Evolutionary conservation across 2,797 vertebrate genomes (phyloP).

Genomic region (Sebastes paucispinis): DNA sequence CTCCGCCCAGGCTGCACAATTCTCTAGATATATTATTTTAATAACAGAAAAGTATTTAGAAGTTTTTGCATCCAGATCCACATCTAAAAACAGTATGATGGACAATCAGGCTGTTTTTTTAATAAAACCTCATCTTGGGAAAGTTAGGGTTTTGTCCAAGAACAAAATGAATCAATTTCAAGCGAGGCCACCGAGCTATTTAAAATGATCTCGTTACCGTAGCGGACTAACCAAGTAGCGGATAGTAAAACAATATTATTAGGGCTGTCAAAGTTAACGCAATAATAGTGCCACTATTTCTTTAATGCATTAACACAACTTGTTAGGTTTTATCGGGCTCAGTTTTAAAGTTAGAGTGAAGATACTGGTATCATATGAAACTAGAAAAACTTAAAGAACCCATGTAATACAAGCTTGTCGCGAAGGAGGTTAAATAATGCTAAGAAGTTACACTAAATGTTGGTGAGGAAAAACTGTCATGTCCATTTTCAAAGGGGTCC

Average conservation of each 20-base stretch:
- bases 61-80: not conserved
- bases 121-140: not conserved
- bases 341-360: too few species aligned
- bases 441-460: rapidly evolving
- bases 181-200: not conserved
- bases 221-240: not conserved
- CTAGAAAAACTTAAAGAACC: rapidly evolving
- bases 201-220: not conserved
- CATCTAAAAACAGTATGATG: not conserved
- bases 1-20: not conserved
- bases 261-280: too few species aligned
- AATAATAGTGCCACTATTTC: rapidly evolving
- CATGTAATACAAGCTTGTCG: rapidly evolving
- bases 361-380: too few species aligned
- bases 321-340: too few species aligned
- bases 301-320: too few species aligned
- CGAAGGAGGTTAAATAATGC: too few species aligned
- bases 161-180: not conserved
- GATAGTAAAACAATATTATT: too few species aligned
- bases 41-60: conserved; percentile 15
- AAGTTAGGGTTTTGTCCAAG: not conserved
- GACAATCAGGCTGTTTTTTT: not conserved
- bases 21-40: not conserved
- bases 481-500: too few species aligned
- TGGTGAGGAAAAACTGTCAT: rapidly evolving